Evolutionary conservation across 2,888 invertebrate species (phyloP), one percentile per base, ranked within the genome.

Genomic region (Euproctis similis): DNA sequence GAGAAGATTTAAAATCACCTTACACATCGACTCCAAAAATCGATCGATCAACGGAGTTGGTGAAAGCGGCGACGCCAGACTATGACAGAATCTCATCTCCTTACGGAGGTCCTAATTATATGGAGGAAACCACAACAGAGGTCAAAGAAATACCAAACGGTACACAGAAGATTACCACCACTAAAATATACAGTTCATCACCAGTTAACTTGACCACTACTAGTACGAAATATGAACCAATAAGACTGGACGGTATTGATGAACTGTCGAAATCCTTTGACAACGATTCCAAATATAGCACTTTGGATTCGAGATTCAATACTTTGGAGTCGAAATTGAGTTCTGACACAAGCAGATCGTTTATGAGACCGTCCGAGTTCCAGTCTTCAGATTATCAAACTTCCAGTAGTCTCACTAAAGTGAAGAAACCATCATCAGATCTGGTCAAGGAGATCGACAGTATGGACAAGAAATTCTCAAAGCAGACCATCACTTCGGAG

Each of bases 401-500:
- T 0, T 50, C 65, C 0, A 53, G 67, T 0, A 73, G 55, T 31
- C 50, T 76, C 0, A 62, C 63, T 0, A 74, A 72, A 12, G 55
- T 69, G 0, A 82, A 74, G 34, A 73, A 77, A 10, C 76, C 82
- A 0, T 46, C 68, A 2, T 46, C 68, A 2, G 85, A 81, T 1
- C 23, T 85, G 34, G 55, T 67, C 1, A 82, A 80, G 26, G 87
- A 88, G 30, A 67, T 85, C 1, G 88, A 90, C 22, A 80, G 77
- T n/a, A 48, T 90, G 41, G 90, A 90, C 39, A 89, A 89, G 46
- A 88, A 87, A 49, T 88, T 88, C 73, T 75, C 89, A 3, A 90
- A 90, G 39, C 89, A 90, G 43, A 89, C 90, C 0, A 87, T 88
- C n/a, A 88, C 87, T 1, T 89, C 90, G 24, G 90, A 90, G 41